Percentiles rank a stretch among this genome's conserved stretches.
These are phyloP conservation scores for Plectus sambesii DNA, from an alignment of 1,140 invertebrate species.

Conservation along the genomic window DNA sequence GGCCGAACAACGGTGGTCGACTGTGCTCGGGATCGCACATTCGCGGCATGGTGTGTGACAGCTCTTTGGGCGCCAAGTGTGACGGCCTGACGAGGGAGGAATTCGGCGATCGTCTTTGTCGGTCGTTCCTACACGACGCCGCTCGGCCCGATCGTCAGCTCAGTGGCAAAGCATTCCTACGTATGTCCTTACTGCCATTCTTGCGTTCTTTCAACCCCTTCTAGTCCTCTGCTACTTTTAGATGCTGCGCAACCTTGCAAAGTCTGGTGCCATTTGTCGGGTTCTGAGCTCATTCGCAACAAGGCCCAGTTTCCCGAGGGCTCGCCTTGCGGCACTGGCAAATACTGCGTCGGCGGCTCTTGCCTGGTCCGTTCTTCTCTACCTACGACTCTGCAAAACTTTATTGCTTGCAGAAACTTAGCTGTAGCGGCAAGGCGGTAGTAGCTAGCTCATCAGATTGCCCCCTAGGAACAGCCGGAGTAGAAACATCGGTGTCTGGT, in stretches of 20 bases:
- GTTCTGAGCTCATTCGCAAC: conserved; percentile 42
- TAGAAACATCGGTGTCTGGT: conserved; percentile 6
- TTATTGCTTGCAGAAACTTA: conserved; percentile 17
- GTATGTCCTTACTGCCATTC: conserved; percentile 19
- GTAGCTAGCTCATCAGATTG: conserved; percentile 28
- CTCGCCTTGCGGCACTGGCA: conserved; percentile 35
- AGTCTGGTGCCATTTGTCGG: conserved; percentile 43
- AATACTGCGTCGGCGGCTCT: conserved; percentile 38
- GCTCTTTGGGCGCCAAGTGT: conserved; percentile 20
- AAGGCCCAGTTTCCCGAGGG: conserved; percentile 45
- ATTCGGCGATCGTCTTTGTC: conserved; percentile 40
- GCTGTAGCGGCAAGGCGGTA: conserved; percentile 31
- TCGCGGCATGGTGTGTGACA: conserved; percentile 37
- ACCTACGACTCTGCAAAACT: conserved; percentile 6
- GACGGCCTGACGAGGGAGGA: conserved; percentile 36
- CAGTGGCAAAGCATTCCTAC: conserved; percentile 37
- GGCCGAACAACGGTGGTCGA: conserved; percentile 41
- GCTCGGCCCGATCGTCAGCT: conserved; percentile 35
- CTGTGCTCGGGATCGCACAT: conserved; percentile 32
- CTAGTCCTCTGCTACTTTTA: conserved; percentile 16
- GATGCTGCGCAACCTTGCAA: conserved; percentile 44
- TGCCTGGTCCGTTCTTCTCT: conserved; percentile 22
- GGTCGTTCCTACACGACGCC: conserved; percentile 34
- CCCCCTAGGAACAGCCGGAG: conserved; percentile 16
- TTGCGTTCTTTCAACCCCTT: neutral